These are phyloP conservation scores for Camponotus fellah DNA, from an alignment of 2,888 invertebrate species.

Conservation along the genomic window DNA sequence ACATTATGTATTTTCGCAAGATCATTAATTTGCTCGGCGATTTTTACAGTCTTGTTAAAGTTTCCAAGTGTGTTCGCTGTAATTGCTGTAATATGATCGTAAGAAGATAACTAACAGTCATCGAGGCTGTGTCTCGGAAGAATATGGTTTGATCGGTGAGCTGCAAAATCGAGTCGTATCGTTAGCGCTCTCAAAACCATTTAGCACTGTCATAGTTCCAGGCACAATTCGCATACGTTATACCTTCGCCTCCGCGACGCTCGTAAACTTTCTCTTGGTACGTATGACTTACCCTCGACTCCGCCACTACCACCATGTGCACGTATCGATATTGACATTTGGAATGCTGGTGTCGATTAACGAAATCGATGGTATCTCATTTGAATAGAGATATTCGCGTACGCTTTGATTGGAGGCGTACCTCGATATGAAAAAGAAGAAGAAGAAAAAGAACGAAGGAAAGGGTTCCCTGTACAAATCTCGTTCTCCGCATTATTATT, in stretches of 20 bases:
- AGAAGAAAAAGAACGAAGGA: conserved; percentile 30
- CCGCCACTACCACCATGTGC: not conserved
- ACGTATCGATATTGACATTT: conserved; percentile 74
- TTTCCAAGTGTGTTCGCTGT: conserved; percentile 50
- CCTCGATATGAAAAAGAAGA: conserved; percentile 36
- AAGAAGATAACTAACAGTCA: conserved; percentile 28
- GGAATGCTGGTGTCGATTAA: conserved; percentile 78
- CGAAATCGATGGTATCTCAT: conserved; percentile 72
- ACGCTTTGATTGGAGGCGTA: conserved; percentile 48
- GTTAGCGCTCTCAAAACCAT: conserved; percentile 69
- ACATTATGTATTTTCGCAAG: not conserved
- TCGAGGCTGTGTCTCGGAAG: conserved; percentile 50
- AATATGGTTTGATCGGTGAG: conserved; percentile 57
- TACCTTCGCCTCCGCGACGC: conserved; percentile 54
- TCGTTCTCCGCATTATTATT: conserved; percentile 27
- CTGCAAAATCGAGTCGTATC: conserved; percentile 66
- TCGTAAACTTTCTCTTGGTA: conserved; percentile 71
- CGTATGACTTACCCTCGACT: not conserved
- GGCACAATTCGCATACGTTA: conserved; percentile 39
- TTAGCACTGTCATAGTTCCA: conserved; percentile 73
- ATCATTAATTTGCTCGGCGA: conserved; percentile 18
- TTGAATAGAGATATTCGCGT: conserved; percentile 21
- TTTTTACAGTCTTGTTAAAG: conserved; percentile 63
- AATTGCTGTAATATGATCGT: conserved; percentile 66
- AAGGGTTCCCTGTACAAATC: conserved; percentile 14